Base-by-base conservation (phyloP, 1,140 invertebrate genomes). In the Campoletis sonorensis region DNA sequence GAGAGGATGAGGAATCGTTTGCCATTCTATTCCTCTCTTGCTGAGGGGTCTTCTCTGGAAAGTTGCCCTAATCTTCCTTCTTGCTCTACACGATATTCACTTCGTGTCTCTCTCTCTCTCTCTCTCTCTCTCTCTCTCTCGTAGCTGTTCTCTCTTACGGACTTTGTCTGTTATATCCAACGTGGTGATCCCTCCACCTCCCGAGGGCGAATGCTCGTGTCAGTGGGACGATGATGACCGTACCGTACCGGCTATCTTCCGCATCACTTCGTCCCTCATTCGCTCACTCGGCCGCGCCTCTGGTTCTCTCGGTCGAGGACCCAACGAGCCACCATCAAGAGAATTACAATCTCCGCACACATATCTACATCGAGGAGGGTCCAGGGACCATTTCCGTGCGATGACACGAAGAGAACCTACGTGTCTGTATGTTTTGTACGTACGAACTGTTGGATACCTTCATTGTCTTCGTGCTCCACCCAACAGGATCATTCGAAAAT, bases 1-100 rank as follows among this genome's bases (percentile, higher is more conserved):
- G 27, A 70, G 61, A 79, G 75, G 72, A 83, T 81, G 79, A 83
- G 76, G 71, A 83, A 83, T 81, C 79, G 82, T 81, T 81, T 77
- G 40, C 64, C 76, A 81, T 83, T 79, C 79, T 67, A 81, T 83
- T 23, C 16, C 67, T 21, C 70, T 82, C 70, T 82, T 75, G 26
- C 81, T 72, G 67, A 78, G 54, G 26, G 8, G 73, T 37, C 40
- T 54, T 72, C 64, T 27, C 18, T 67, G 45, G 18, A 27, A 45
- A 73, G 23, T 71, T 64, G 23, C 23, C 30, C 64, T 40, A 54
- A 72, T 72, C 71, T 64, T 23, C 64, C 27, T 1, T 77, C 30
- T 7, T 21, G 26, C 21, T 27, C 18, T 27, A 61, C 33, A 54
- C 72, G 4, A 5, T 54, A 61, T 37, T 21, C 21, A 26, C 13